A percentile compares a stretch with the other conserved stretches of the same genome.
These are phyloP conservation scores for Porites rus DNA, from an alignment of 92 coral and sea anemone genomes.

Conservation along the genomic window DNA sequence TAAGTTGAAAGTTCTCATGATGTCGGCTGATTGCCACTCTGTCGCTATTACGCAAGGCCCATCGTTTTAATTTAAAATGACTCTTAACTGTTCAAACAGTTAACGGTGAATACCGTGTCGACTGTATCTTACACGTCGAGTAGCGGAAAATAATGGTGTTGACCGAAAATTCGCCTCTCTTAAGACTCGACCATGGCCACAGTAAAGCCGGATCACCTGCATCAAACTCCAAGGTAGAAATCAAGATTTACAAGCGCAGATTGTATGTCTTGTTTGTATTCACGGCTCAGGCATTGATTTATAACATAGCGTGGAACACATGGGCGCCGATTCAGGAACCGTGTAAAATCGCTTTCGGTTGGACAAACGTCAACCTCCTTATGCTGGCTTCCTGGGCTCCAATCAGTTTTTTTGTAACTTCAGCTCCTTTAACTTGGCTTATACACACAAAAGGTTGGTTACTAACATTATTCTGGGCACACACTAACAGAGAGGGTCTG, in stretches of 20 bases:
- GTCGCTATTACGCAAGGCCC: too few species aligned
- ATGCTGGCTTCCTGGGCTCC: constrained; percentile 52
- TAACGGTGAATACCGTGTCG: too few species aligned
- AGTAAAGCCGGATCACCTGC: background rate
- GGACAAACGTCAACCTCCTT: constrained; percentile 73
- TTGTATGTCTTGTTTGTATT: constrained; percentile 69
- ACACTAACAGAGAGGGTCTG: too few species aligned
- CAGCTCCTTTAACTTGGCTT: constrained; percentile 66
- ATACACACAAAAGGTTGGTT: constrained; percentile 73
- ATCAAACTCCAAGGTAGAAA: background rate
- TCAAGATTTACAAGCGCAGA: constrained; percentile 69
- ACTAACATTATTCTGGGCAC: too few species aligned
- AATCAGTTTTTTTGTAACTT: constrained; percentile 35
- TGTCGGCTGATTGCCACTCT: too few species aligned
- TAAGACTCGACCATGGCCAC: background rate
- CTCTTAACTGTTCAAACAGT: too few species aligned
- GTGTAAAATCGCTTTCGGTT: constrained; percentile 63
- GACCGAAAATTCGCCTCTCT: background rate
- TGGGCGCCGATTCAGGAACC: constrained; percentile 81
- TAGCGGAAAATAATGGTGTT: background rate
- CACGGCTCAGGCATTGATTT: constrained; percentile 53
- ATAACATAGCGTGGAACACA: constrained; percentile 72
- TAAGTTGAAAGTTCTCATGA: too few species aligned
- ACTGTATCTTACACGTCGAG: background rate
- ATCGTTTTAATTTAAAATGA: too few species aligned